Percentiles rank a stretch among this genome's conserved stretches.
Evolutionary conservation across 2,113 vertebrate genomes (phyloP).

Genomic region (Dendrocopos noguchii): DNA sequence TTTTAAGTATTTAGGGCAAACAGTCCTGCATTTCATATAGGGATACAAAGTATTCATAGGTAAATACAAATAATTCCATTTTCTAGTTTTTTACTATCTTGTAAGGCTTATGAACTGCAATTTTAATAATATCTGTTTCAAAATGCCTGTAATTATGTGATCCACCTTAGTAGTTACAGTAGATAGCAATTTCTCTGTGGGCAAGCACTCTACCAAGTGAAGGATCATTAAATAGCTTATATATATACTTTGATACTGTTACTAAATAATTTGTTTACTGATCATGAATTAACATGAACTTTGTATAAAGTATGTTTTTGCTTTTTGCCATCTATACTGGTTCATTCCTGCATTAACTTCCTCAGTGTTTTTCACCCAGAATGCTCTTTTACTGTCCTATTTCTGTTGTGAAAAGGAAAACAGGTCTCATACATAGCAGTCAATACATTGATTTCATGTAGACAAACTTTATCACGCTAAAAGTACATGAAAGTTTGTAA

Average conservation of each 20-base stretch:
- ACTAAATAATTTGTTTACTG: not conserved
- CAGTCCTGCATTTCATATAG: not conserved
- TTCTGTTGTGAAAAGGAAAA: not conserved
- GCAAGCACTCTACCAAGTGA: not conserved
- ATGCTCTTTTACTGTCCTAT: not conserved
- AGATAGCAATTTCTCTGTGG: not conserved
- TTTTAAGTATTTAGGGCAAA: not conserved
- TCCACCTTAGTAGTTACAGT: not conserved
- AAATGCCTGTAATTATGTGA: not conserved
- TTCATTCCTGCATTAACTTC: not conserved
- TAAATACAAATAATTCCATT: not conserved
- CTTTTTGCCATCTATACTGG: not conserved
- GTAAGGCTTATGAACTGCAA: not conserved
- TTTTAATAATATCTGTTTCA: not conserved
- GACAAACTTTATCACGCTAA: not conserved
- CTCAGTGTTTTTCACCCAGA: not conserved
- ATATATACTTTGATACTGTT: not conserved
- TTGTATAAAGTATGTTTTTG: not conserved
- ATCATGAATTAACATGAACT: not conserved
- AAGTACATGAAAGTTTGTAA: not conserved
- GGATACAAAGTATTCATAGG: rapidly evolving
- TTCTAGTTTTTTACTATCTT: not conserved
- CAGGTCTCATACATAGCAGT: not conserved
- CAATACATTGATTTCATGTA: not conserved
- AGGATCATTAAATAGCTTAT: not conserved